These are phyloP conservation scores for Yasuhikotakia modesta DNA, from an alignment of 2,797 vertebrate genomes.

Conservation along the genomic window DNA sequence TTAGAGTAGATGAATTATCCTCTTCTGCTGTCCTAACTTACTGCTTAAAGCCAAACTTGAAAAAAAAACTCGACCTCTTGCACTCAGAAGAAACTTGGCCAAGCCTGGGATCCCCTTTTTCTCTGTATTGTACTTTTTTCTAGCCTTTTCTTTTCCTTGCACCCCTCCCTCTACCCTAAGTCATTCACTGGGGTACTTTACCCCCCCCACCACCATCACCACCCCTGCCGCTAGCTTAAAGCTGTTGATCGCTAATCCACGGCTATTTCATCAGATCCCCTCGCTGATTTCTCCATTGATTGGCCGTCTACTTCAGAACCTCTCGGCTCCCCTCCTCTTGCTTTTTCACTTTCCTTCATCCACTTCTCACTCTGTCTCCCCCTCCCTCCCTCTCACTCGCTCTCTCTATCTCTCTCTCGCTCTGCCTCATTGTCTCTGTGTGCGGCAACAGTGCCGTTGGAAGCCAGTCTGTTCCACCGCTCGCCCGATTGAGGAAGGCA, in stretches of 20 bases:
- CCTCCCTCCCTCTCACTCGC: slow-evolving; percentile 46
- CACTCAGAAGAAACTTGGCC: slow-evolving; percentile 35
- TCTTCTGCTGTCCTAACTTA: slow-evolving; percentile 24
- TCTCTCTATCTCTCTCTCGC: slow-evolving; percentile 57
- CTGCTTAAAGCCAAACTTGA: slow-evolving; percentile 40
- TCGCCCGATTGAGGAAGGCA: slow-evolving; percentile 58
- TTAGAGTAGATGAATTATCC: slow-evolving; percentile 16
- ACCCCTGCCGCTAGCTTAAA: slow-evolving; percentile 51
- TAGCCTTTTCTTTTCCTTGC: slow-evolving; percentile 33
- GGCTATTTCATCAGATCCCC: slow-evolving; percentile 58
- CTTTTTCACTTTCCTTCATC: slow-evolving; percentile 62
- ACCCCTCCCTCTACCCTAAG: slow-evolving; percentile 33
- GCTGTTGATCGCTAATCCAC: slow-evolving; percentile 60
- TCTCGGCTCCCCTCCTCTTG: slow-evolving; percentile 62
- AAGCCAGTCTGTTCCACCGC: slow-evolving; percentile 59
- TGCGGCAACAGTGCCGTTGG: slow-evolving; percentile 54
- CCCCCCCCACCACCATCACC: slow-evolving; percentile 59
- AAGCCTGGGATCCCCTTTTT: slow-evolving; percentile 41
- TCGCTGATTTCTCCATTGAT: slow-evolving; percentile 65
- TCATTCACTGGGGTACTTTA: slow-evolving; percentile 67
- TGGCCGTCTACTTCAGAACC: slow-evolving; percentile 65
- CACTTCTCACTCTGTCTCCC: slow-evolving; percentile 44
- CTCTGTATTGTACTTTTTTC: slow-evolving; percentile 36
- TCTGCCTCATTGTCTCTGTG: slow-evolving; percentile 60
- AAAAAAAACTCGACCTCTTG: slow-evolving; percentile 28